phyloP scores from a whole-genome alignment of 2,888 invertebrate species.

The Rhogogaster chlorosoma region DNA sequence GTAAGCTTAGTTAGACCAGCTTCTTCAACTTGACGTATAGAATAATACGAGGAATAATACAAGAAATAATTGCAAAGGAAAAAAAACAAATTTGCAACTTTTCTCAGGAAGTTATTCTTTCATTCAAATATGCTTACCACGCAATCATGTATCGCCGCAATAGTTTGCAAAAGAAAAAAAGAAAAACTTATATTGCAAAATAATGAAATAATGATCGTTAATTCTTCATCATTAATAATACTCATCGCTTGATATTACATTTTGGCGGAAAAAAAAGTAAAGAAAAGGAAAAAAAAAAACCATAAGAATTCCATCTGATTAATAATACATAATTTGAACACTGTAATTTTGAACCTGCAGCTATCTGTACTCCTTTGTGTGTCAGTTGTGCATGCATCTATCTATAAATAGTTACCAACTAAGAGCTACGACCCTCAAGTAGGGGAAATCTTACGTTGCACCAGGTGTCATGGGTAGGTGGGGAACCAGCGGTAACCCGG shows the following conservation, averaged over 20 bases:
- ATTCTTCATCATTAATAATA: neutral
- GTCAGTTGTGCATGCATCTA: conserved; percentile 14
- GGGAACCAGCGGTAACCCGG: conserved; percentile 27
- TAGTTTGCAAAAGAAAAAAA: neutral
- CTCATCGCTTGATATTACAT: too few species aligned
- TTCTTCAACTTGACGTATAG: neutral
- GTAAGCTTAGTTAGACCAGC: neutral
- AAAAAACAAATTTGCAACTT: neutral
- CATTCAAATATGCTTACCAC: neutral
- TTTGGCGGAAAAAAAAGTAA: neutral
- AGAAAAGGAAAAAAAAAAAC: neutral
- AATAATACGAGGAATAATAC: neutral
- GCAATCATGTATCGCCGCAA: neutral
- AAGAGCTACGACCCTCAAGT: conserved; percentile 15
- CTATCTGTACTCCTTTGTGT: conserved; percentile 9
- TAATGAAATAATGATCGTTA: neutral
- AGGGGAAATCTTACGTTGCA: conserved; percentile 2
- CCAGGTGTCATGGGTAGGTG: conserved; percentile 19
- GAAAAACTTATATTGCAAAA: neutral
- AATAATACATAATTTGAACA: neutral
- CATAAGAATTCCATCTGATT: neutral
- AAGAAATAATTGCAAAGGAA: neutral
- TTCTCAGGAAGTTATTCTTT: neutral
- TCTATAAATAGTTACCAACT: conserved; percentile 12
- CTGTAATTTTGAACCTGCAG: neutral